phyloP scores from a whole-genome alignment of 2,113 vertebrate genomes.

The Maylandia zebra region DNA sequence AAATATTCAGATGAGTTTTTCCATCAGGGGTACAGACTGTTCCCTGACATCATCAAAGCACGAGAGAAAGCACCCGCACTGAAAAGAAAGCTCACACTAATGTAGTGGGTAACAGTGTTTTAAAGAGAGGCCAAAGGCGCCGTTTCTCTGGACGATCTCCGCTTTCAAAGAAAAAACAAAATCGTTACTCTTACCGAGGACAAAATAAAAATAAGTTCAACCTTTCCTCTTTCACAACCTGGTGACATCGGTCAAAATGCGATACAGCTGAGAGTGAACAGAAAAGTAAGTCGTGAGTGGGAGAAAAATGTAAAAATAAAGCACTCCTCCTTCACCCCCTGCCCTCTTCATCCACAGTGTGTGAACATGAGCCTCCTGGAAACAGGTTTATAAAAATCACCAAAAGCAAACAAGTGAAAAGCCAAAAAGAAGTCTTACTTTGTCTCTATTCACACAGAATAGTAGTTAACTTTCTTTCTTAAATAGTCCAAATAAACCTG shows the following conservation, averaged over 20 bases:
- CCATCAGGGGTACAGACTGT: not conserved
- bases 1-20: not conserved
- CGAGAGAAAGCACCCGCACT: not conserved
- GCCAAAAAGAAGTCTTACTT: not conserved
- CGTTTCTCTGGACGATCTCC: slow-evolving; percentile 19
- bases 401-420: slow-evolving; percentile 39
- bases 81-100: slow-evolving; percentile 43
- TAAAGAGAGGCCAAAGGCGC: slow-evolving; percentile 5
- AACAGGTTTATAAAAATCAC: slow-evolving; percentile 41
- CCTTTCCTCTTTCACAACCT: not conserved
- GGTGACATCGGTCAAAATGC: not conserved
- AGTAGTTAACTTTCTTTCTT: slow-evolving; percentile 41
- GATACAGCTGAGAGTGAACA: not conserved
- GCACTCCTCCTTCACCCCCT: not conserved
- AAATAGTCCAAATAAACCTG: slow-evolving; percentile 51
- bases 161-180: not conserved
- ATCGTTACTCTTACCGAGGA: not conserved
- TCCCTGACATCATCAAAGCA: not conserved
- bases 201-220: not conserved
- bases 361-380: slow-evolving; percentile 27
- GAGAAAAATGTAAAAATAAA: not conserved
- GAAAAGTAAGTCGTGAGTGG: not conserved
- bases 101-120: slow-evolving; percentile 57
- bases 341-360: slow-evolving; percentile 56
- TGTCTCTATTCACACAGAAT: slow-evolving; percentile 56